Evolutionary conservation across 1,140 invertebrate genomes (phyloP), one percentile per base, ranked within the genome.

Genomic region (Euura lappo): DNA sequence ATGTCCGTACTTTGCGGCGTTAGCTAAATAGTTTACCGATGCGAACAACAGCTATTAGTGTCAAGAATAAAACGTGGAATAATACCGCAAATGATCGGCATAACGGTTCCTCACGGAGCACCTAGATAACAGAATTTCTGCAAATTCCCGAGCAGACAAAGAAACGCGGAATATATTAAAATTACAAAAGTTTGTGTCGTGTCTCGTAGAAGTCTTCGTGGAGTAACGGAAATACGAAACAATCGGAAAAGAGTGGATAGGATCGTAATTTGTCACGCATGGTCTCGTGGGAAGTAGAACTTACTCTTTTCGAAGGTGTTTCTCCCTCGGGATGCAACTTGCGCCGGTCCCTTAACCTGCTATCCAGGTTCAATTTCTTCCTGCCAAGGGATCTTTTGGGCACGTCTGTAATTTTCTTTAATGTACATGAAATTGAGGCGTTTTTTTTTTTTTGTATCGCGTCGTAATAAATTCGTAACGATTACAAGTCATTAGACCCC

Each of bases 221-320:
- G 44, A 44, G 11, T 13, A 28, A 70, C 5, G 45, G 69, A 47
- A 70, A 45, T 10, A 6, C 6, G 44, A 47, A 70, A 47, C 69
- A 70, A 70, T 70, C 44, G 69, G 6, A 70, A n/a, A 45, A 60
- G 8, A 60, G 28, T 44, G 44, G 68, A 76, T 74, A 77, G 75
- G 65, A 78, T 78, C 71, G 77, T 78, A 80, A 86, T 86, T 85
- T 76, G 84, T 86, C 81, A 86, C 80, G 85, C 81, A 82, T 80
- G 73, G 74, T 67, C 69, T 82, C 82, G 78, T 86, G 83, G 83
- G 84, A 86, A 86, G 82, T 74, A 72, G 28, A 67, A 65, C 72
- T 43, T 47, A 68, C 72, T 51, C 70, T 76, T 67, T 60, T 43
- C 67, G 45, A 74, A 76, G 51, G 51, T 3, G 8, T 60, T 60